Evolutionary conservation across 2,113 vertebrate genomes (phyloP).

Genomic region (Argyrosomus japonicus): DNA sequence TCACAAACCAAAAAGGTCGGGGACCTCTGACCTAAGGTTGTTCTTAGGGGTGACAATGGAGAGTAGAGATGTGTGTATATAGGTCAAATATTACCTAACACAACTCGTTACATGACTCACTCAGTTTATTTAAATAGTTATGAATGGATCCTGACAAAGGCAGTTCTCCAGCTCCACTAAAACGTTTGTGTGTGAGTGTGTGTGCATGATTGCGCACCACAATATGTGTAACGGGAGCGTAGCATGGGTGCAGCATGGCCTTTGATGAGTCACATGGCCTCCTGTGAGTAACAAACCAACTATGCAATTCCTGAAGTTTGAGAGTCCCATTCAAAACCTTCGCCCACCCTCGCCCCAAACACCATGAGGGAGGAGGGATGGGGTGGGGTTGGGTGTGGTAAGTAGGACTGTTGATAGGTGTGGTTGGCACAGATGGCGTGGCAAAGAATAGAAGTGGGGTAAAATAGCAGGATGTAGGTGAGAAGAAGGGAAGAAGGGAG

Average conservation of each 20-base stretch:
- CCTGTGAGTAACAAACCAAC: slow-evolving; percentile 81
- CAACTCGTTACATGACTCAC: slow-evolving; percentile 69
- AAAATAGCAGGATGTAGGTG: slow-evolving; percentile 67
- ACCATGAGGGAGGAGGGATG: slow-evolving; percentile 20
- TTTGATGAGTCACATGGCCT: slow-evolving; percentile 82
- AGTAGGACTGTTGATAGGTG: slow-evolving; percentile 53
- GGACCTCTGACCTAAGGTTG: background rate
- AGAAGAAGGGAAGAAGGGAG: slow-evolving; percentile 21
- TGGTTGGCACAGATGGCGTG: slow-evolving; percentile 51
- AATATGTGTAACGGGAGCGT: slow-evolving; percentile 61
- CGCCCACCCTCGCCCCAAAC: slow-evolving; percentile 48
- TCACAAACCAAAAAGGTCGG: background rate
- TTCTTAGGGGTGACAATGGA: background rate
- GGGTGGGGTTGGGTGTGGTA: slow-evolving; percentile 29
- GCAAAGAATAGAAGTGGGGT: slow-evolving; percentile 30
- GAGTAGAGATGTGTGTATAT: slow-evolving; percentile 4
- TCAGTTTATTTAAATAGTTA: slow-evolving; percentile 65
- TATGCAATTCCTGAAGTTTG: slow-evolving; percentile 78
- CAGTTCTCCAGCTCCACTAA: slow-evolving; percentile 21
- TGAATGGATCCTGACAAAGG: slow-evolving; percentile 69
- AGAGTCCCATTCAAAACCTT: slow-evolving; percentile 57
- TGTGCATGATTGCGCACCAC: slow-evolving; percentile 16
- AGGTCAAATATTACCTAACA: slow-evolving; percentile 56
- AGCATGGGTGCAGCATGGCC: slow-evolving; percentile 70
- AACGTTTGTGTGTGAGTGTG: slow-evolving; percentile 8